Percentiles rank a stretch among this genome's conserved stretches.
Evolutionary conservation across 2,113 vertebrate species (phyloP).

Genomic region (Smithornis capensis): DNA sequence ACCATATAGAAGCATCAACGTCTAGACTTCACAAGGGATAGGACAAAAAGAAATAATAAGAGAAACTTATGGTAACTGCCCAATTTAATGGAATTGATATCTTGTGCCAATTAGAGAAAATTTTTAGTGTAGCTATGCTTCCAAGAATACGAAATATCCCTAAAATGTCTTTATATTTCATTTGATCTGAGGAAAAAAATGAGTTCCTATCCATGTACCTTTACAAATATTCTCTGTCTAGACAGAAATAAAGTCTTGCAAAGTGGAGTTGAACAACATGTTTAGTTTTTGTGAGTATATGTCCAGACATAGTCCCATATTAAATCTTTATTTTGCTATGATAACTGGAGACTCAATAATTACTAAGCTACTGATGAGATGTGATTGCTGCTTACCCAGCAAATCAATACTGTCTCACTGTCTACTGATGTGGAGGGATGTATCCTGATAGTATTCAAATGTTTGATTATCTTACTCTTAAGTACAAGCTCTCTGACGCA

Average conservation of each 20-base stretch:
- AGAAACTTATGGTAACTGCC: background rate
- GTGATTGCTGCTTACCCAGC: constrained; percentile 52
- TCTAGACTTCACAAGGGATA: background rate
- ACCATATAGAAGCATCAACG: background rate
- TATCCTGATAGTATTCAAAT: background rate
- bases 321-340: constrained; percentile 38
- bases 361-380: constrained; percentile 41
- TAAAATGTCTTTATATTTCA: background rate
- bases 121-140: background rate
- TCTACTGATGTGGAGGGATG: background rate
- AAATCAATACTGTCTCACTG: constrained; percentile 50
- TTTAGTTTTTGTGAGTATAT: background rate
- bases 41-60: background rate
- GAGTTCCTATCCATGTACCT: background rate
- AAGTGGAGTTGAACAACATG: background rate
- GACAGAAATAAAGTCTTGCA: background rate
- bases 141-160: background rate
- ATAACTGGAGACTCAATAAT: constrained; percentile 52
- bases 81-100: background rate
- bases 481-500: background rate
- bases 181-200: background rate
- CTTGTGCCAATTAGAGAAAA: background rate
- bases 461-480: background rate
- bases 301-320: background rate
- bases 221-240: background rate